Evolutionary conservation across 2,113 vertebrate genomes (phyloP), one percentile per base, ranked within the genome.

Genomic region (Sciurus niger): DNA sequence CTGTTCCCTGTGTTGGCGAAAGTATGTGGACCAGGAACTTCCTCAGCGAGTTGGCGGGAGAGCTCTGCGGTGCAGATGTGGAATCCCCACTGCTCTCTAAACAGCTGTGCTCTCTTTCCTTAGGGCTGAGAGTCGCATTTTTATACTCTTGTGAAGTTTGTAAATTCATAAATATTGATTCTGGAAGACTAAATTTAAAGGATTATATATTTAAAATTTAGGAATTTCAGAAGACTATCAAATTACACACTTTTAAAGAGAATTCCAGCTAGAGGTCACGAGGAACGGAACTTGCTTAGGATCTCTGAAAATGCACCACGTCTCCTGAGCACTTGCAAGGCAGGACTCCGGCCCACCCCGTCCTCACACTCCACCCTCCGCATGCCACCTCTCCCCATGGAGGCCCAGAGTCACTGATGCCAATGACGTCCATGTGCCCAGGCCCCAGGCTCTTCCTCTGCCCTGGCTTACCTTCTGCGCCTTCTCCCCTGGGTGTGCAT

Each of bases 381-480:
- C 13, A 13, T 3, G 4, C 53, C 17, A 16, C 53, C 53, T 53
- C 53, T 73, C 37, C 14, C 46, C 34, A 18, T 1, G 7, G 93
- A 60, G 48, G 55, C 73, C 67, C 1, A 0, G 65, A 34, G 34
- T 28, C 58, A 16, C n/a, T 77, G 53, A 6, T 14, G 48, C 16
- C 40, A 12, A 32, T 13, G 2, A 4, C 2, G 24, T 84, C 60
- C 17, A 0, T 30, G 17, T 1, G 0, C 24, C 8, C 16, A 4
- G 13, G 28, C n/a, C 0, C 17, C 76, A 37, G 0, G 37, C 7
- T 34, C 25, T 8, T 40, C 37, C 34, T 78, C 24, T 37, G 12
- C 17, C 8, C 9, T 3, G 2, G 11, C 34, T 43, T 46, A 22
- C 20, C 16, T 48, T 34, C 46, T 28, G 8, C 28, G 6, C 34